Conservation (phyloP, 2,113 vertebrate genomes). For the Ia io region DNA sequence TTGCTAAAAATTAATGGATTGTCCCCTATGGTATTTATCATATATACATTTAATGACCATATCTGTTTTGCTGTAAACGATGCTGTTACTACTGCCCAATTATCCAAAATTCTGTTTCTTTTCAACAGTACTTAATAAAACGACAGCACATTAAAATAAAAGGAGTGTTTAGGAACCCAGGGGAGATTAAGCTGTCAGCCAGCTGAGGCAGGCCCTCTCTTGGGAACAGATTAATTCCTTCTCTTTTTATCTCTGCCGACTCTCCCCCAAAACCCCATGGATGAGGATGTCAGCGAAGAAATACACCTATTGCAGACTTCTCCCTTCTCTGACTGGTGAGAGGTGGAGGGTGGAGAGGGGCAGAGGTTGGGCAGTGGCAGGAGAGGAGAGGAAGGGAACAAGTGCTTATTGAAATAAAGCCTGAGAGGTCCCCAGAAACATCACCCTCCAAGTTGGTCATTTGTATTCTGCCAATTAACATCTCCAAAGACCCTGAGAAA, state of each 20-base stretch:
- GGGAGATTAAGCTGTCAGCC: slow-evolving; percentile 11
- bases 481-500: not conserved
- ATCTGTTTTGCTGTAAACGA: not conserved
- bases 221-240: not conserved
- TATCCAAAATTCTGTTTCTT: slow-evolving; percentile 44
- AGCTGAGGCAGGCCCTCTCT: not conserved
- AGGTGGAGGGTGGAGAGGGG: accelerated
- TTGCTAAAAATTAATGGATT: not conserved
- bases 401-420: accelerated
- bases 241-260: not conserved
- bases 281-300: not conserved
- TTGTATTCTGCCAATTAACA: not conserved
- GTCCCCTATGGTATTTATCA: not conserved
- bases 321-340: not conserved
- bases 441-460: not conserved
- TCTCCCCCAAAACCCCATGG: not conserved
- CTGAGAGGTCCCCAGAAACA: not conserved
- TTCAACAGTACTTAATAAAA: slow-evolving; percentile 23
- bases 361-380: not conserved
- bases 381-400: not conserved
- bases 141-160: slow-evolving; percentile 8
- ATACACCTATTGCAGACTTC: not conserved
- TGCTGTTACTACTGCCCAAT: not conserved
- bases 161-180: not conserved
- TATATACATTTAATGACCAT: not conserved